Base-by-base conservation (phyloP, 2,113 vertebrate species). In the Pogonocichla stellata region DNA sequence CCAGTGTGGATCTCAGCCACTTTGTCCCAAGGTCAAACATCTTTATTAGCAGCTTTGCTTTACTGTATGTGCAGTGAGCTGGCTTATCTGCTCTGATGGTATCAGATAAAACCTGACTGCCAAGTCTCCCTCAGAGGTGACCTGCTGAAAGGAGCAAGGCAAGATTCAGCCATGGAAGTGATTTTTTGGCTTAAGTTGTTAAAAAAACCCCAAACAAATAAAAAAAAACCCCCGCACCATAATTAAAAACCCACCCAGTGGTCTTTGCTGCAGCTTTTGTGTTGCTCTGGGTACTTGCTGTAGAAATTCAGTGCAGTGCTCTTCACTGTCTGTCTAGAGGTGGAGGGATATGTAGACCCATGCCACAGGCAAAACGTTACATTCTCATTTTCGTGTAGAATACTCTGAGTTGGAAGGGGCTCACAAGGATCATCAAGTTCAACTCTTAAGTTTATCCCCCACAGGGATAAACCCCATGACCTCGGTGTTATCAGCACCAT, bases 301-400 rank as follows among this genome's bases (percentile, higher is more conserved):
- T 15, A 54, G 34, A 75, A 67, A 79, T 16, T 33, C 47, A 48
- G 10, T 15, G 34, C 45, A 47, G 22, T 47, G 13, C 13, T 73
- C 10, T 64, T 38, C 48, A 12, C 20, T 70, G 14, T 36, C 19
- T 72, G 3, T 19, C 33, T 57, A 10, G 8, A 4, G 10, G 3
- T 38, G 6, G 22, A 70, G 26, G 8, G 14, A 51, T 9, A 25
- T 17, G 31, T 0, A 51, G 43, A 40, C 2, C 4, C 1, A 0
- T n/a, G 19, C 40, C 25, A 19, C 33, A 19, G 24, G 14, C 16
- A 60, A 23, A 24, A 22, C 12, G 26, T 85, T 26, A 24, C 42
- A 70, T 60, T 86, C 25, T 34, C 19, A 50, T 67, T 74, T 45
- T 56, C 22, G n/a, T 25, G 14, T 3, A 60, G n/a, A 47, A n/a